Percentiles rank a stretch among this genome's conserved stretches.
These are phyloP conservation scores for Apotomis turbidana DNA, from an alignment of 2,888 invertebrate genomes.

Conservation along the genomic window DNA sequence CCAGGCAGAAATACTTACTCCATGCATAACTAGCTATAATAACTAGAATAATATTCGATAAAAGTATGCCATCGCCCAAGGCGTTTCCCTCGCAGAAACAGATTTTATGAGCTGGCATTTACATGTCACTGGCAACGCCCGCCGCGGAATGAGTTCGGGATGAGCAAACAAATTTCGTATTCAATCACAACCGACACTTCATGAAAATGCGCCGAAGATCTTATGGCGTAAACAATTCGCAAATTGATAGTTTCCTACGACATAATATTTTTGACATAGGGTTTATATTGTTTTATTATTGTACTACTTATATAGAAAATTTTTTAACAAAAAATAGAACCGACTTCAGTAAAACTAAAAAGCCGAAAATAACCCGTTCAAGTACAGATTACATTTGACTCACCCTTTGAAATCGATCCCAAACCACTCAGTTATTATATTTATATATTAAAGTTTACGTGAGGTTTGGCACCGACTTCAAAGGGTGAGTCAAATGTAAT, in stretches of 20 bases:
- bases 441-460: too few relatives aligned
- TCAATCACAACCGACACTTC: constrained; percentile 43
- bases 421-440: too few relatives aligned
- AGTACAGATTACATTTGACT: too few relatives aligned
- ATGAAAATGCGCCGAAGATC: constrained; percentile 23
- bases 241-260: constrained; percentile 16
- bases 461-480: too few relatives aligned
- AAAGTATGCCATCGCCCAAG: constrained; percentile 24
- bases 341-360: too few relatives aligned
- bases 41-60: constrained; percentile 11
- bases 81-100: constrained; percentile 36
- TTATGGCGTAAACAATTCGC: constrained; percentile 4
- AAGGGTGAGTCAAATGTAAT: too few relatives aligned
- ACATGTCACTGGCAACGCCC: constrained; percentile 42
- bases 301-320: too few relatives aligned
- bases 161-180: constrained; percentile 47
- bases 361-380: too few relatives aligned
- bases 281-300: too few relatives aligned
- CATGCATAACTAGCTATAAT: constrained; percentile 11
- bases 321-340: too few relatives aligned
- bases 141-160: constrained; percentile 43
- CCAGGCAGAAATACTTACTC: constrained; percentile 1
- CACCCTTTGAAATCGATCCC: too few relatives aligned
- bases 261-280: too few relatives aligned
- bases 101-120: constrained; percentile 42